These are phyloP conservation scores for Esox niger DNA, from an alignment of 2,113 vertebrate genomes.

Conservation along the genomic window DNA sequence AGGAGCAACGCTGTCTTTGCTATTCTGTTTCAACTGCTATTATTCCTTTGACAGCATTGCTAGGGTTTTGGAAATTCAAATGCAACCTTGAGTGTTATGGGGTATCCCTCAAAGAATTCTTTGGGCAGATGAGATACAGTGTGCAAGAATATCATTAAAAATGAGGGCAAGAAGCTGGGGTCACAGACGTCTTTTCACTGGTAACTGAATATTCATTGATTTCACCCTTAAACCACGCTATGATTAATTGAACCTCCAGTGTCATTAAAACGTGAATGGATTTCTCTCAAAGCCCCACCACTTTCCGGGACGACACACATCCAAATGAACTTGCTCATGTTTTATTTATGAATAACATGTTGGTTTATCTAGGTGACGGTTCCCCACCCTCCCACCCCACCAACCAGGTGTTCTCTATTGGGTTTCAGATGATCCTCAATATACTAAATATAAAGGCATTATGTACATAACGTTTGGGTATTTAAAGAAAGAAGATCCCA, in stretches of 20 bases:
- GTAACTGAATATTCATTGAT: slow-evolving; percentile 68
- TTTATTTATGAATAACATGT: slow-evolving; percentile 63
- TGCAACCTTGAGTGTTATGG: slow-evolving; percentile 21
- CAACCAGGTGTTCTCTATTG: slow-evolving; percentile 38
- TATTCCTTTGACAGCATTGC: neutral
- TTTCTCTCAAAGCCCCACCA: slow-evolving; percentile 56
- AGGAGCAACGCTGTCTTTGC: neutral
- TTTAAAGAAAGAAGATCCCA: neutral
- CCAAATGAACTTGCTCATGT: slow-evolving; percentile 46
- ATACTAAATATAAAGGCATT: too few relatives aligned
- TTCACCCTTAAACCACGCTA: slow-evolving; percentile 61
- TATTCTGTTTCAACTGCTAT: neutral
- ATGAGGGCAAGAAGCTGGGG: slow-evolving; percentile 39
- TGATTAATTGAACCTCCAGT: slow-evolving; percentile 67
- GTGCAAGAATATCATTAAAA: slow-evolving; percentile 58
- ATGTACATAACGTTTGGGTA: neutral
- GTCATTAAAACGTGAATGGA: slow-evolving; percentile 71
- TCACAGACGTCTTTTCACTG: slow-evolving; percentile 58
- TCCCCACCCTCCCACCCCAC: slow-evolving; percentile 24
- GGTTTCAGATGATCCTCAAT: too few relatives aligned
- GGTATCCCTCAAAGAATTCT: slow-evolving; percentile 21
- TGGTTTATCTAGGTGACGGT: slow-evolving; percentile 50
- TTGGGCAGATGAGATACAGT: slow-evolving; percentile 16
- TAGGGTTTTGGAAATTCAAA: slow-evolving; percentile 14
- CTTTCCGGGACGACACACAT: slow-evolving; percentile 50